Percentiles rank a stretch among this genome's conserved stretches.
Conservation (phyloP, 2,888 invertebrate species). For the Ferdinandea cuprea region DNA sequence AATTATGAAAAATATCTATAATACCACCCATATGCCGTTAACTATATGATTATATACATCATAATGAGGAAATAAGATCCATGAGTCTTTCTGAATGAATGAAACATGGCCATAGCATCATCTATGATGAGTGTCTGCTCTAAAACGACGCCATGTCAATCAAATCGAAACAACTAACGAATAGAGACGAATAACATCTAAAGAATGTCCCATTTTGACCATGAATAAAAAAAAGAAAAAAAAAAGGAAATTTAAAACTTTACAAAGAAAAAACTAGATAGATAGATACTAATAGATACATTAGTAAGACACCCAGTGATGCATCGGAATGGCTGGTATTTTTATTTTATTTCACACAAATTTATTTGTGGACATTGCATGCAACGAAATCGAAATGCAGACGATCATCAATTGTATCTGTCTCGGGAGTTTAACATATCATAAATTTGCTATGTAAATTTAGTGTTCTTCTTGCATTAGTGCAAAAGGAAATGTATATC, state of each 20-base stretch:
- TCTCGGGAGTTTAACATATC: too few relatives aligned
- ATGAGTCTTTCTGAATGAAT: conserved; percentile 1
- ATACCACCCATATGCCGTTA: conserved; percentile 6
- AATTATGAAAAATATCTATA: conserved; percentile 15
- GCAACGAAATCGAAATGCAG: too few relatives aligned
- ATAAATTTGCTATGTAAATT: too few relatives aligned
- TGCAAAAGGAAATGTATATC: too few relatives aligned
- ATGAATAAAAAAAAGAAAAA: conserved; percentile 46
- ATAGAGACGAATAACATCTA: conserved; percentile 12
- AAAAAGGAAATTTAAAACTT: conserved; percentile 9
- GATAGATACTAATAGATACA: conserved; percentile 56
- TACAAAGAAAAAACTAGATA: too few relatives aligned
- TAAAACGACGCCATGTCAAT: conserved; percentile 60
- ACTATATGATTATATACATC: conserved; percentile 21
- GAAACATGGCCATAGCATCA: conserved; percentile 47
- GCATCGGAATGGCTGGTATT: conserved; percentile 37
- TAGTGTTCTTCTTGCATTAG: too few relatives aligned
- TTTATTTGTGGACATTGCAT: not conserved
- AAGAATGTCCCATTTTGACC: conserved; percentile 64
- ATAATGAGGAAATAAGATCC: conserved; percentile 43
- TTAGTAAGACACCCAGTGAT: conserved; percentile 32
- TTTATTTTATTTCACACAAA: conserved; percentile 1
- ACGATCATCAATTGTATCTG: too few relatives aligned
- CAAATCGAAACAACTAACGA: conserved; percentile 45
- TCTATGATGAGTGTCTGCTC: conserved; percentile 3